phyloP scores from a whole-genome alignment of 2,888 invertebrate genomes.

The Alsophila aescularia region DNA sequence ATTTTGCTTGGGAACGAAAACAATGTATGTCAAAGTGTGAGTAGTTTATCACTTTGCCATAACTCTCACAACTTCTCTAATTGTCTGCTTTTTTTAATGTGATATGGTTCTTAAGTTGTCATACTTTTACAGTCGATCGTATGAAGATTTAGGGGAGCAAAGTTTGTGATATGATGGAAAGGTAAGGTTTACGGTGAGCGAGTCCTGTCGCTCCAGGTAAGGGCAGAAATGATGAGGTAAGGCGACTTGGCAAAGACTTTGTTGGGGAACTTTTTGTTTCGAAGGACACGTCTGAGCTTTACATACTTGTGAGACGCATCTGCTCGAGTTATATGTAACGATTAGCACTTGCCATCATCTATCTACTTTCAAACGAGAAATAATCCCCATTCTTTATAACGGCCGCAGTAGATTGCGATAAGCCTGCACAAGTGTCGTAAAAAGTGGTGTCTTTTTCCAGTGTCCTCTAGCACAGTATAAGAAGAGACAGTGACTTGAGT shows the following conservation, averaged over 20 bases:
- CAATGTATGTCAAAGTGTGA: not conserved
- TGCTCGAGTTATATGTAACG: too few relatives aligned
- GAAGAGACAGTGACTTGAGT: constrained; percentile 8
- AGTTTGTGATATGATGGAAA: constrained; percentile 21
- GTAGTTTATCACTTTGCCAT: not conserved
- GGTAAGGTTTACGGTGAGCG: constrained; percentile 18
- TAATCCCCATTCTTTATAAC: constrained; percentile 16
- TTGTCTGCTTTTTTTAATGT: not conserved
- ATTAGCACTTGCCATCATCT: constrained; percentile 1
- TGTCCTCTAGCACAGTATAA: constrained; percentile 3
- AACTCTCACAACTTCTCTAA: not conserved
- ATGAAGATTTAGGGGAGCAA: constrained; percentile 12
- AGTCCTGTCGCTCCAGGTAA: constrained; percentile 21
- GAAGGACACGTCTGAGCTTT: too few relatives aligned
- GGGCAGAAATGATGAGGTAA: constrained; percentile 8
- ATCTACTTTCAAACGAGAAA: constrained; percentile 4
- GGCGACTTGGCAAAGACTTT: constrained; percentile 7
- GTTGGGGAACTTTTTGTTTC: not conserved
- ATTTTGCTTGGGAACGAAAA: not conserved
- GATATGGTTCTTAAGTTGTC: constrained; percentile 4
- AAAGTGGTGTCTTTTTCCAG: constrained; percentile 13
- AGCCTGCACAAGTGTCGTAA: constrained; percentile 24
- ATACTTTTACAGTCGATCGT: not conserved
- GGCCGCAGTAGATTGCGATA: constrained; percentile 21
- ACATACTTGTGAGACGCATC: too few relatives aligned